Evolutionary conservation across 2,797 vertebrate species (phyloP).

Genomic region (Sebastes hopkinsi): DNA sequence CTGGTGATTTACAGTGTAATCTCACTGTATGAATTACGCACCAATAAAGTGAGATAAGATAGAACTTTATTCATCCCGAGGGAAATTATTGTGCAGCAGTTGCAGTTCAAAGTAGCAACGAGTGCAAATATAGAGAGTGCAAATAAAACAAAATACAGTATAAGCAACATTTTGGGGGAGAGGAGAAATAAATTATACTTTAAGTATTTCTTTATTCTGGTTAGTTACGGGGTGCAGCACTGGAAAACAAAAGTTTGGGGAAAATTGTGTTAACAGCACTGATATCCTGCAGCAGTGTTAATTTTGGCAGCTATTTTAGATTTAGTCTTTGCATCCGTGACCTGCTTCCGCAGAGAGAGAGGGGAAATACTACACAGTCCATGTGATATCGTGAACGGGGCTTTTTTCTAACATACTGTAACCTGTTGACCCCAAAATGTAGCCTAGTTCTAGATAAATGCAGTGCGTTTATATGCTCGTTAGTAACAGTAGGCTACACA

Average conservation of each 20-base stretch:
- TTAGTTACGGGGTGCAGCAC: background rate
- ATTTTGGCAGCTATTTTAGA: too few species aligned
- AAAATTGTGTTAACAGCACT: background rate
- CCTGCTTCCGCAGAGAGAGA: background rate
- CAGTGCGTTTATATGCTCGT: background rate
- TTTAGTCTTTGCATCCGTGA: too few species aligned
- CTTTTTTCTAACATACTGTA: too few species aligned
- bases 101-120: background rate
- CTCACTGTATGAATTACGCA: background rate
- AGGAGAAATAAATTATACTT: background rate
- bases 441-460: background rate
- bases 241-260: background rate
- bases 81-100: background rate
- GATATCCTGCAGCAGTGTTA: background rate
- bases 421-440: background rate
- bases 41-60: background rate
- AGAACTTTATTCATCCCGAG: background rate
- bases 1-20: background rate
- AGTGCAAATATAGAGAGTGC: background rate
- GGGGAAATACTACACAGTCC: background rate
- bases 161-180: background rate
- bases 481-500: background rate
- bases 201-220: background rate
- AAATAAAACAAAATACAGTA: background rate
- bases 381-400: too few species aligned